Evolutionary conservation across 2,797 vertebrate genomes (phyloP), one percentile per base, ranked within the genome.

Genomic region (Rhinichthys osculus): DNA sequence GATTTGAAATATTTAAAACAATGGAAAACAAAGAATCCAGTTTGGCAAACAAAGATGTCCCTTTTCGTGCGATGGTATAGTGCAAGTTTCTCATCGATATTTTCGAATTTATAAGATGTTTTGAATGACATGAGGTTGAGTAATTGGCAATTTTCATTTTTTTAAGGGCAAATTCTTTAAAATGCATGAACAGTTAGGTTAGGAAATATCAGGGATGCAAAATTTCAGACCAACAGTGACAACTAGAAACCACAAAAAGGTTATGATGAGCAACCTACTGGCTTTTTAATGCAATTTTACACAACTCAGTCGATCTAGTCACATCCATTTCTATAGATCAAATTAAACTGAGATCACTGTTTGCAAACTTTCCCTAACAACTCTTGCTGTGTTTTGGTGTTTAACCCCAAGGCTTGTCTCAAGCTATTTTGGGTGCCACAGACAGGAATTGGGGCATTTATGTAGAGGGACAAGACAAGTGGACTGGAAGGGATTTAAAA

Each of bases 401-500:
- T 89, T 85, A 44, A 85, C 73, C 64, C 35, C 78, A 64, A 74
- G 73, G 76, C 38, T 79, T 62, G 66, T 85, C 77, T n/a, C 40
- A 27, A 57, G 50, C 35, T 73, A 66, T 74, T 66, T 50, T 35
- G 57, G n/a, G 78, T 81, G 57, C 69, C 54, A 16, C 87, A 80
- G 82, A 81, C 73, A 73, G 47, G 50, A 76, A 81, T 38, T 78
- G 30, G 66, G 76, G 85, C 79, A 23, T 70, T 85, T 66, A 87
- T 84, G 59, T 77, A 70, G 81, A 85, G 52, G 11, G 80, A 86
- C 79, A 85, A 69, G 83, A 76, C 64, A 87, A 90, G 83, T 89
- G 90, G 84, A 89, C 74, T 89, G 84, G 89, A 92, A 73, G 40
- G 42, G 80, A 87, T 82, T 81, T 54, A 67, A 88, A 84, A 80